Evolutionary conservation across 2,888 invertebrate genomes (phyloP).

Genomic region (Volucella inflata): DNA sequence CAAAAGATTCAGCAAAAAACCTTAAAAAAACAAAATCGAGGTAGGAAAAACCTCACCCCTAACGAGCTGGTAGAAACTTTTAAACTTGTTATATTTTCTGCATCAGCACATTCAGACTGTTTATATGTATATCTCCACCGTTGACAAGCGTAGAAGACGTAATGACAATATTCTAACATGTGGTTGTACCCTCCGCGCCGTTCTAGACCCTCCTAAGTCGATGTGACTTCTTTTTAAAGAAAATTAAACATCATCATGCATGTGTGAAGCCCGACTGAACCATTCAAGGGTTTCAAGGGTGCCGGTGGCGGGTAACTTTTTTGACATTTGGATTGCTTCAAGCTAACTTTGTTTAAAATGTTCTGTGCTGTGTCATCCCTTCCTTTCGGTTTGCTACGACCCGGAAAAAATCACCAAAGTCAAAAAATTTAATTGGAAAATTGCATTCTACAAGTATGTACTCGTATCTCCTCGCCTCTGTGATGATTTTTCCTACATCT

Average conservation of each 20-base stretch:
- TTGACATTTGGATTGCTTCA: slow-evolving; percentile 66
- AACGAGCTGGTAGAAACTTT: slow-evolving; percentile 35
- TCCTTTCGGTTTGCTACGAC: not conserved
- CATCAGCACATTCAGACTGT: slow-evolving; percentile 14
- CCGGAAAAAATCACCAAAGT: slow-evolving; percentile 49
- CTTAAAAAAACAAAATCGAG: slow-evolving; percentile 16
- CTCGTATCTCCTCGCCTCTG: not conserved
- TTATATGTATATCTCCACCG: not conserved
- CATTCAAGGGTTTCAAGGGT: slow-evolving; percentile 23
- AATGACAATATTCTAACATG: slow-evolving; percentile 65
- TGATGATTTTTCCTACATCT: not conserved
- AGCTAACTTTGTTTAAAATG: slow-evolving; percentile 61
- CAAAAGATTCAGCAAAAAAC: slow-evolving; percentile 5
- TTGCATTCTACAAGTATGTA: too few species aligned
- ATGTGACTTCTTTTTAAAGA: not conserved
- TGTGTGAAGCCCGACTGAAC: slow-evolving; percentile 24
- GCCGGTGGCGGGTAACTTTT: slow-evolving; percentile 39
- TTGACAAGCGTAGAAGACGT: slow-evolving; percentile 8
- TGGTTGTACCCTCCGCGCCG: slow-evolving; percentile 39
- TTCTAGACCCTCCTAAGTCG: not conserved
- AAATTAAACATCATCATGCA: slow-evolving; percentile 24
- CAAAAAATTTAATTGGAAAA: slow-evolving; percentile 68
- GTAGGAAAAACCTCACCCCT: slow-evolving; percentile 16
- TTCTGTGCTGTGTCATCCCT: slow-evolving; percentile 20
- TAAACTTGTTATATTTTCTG: slow-evolving; percentile 52